Percentiles rank a stretch among this genome's conserved stretches.
These are phyloP conservation scores for Syngnathoides biaculeatus DNA, from an alignment of 2,113 vertebrate species.

Conservation along the genomic window DNA sequence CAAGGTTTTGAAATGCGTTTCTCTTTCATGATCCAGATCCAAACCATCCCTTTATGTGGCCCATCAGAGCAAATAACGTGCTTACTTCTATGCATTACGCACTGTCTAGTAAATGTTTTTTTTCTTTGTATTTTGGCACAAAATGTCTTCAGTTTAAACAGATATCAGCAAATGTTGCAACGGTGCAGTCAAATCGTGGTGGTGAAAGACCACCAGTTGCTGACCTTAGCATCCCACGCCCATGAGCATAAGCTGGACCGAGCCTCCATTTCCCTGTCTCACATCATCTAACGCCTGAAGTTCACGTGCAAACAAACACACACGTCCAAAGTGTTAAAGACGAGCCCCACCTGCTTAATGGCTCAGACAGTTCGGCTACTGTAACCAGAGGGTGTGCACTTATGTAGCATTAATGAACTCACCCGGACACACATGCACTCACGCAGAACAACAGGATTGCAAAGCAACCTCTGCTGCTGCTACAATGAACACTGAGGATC, in stretches of 20 bases:
- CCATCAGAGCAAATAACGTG: too few relatives aligned
- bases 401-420: constrained; percentile 27
- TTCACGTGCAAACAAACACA: constrained; percentile 52
- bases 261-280: constrained; percentile 33
- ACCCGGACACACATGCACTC: constrained; percentile 13
- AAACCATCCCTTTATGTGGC: too few relatives aligned
- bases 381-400: constrained; percentile 20
- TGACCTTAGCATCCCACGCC: neutral
- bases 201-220: neutral
- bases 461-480: constrained; percentile 38
- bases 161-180: too few relatives aligned
- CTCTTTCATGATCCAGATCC: too few relatives aligned
- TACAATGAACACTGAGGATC: constrained; percentile 8
- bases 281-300: constrained; percentile 48
- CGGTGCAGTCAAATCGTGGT: neutral
- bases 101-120: too few relatives aligned
- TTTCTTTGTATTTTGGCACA: too few relatives aligned
- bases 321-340: constrained; percentile 44
- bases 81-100: too few relatives aligned
- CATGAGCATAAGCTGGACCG: neutral
- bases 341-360: constrained; percentile 57
- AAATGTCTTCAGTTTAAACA: too few relatives aligned
- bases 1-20: too few relatives aligned
- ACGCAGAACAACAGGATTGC: constrained; percentile 34
- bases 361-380: constrained; percentile 50